These are phyloP conservation scores for Cremastobaeus sp. DNA, from an alignment of 2,888 invertebrate genomes.

Conservation along the genomic window DNA sequence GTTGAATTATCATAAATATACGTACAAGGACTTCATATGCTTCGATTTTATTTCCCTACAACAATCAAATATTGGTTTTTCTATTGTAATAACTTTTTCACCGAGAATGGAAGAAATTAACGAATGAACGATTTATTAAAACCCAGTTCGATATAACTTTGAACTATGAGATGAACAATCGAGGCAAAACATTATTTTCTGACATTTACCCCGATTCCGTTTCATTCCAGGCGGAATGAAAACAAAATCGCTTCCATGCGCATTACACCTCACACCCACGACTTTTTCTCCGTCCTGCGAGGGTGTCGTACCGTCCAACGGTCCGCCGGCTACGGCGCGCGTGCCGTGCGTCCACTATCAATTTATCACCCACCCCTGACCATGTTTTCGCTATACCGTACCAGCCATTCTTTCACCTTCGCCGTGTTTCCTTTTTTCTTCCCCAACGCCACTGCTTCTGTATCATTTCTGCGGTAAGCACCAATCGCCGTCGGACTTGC, in stretches of 20 bases:
- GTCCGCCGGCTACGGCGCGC: conserved; percentile 65
- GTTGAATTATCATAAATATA: not conserved
- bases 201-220: conserved; percentile 20
- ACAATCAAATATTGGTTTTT: no score
- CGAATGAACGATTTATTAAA: no score
- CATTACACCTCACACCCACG: conserved; percentile 28
- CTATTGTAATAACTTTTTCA: no score
- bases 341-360: conserved; percentile 77
- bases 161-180: no score
- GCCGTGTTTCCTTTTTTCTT: conserved; percentile 42
- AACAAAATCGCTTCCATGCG: conserved; percentile 40
- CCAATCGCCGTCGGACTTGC: conserved; percentile 32
- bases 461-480: conserved; percentile 14
- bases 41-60: no score
- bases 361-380: conserved; percentile 74
- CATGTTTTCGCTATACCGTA: conserved; percentile 69
- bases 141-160: no score
- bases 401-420: conserved; percentile 60
- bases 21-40: no score
- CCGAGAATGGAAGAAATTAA: no score
- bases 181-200: conserved; percentile 32
- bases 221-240: conserved; percentile 30
- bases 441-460: conserved; percentile 33
- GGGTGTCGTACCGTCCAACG: conserved; percentile 66
- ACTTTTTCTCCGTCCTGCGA: conserved; percentile 40